Evolutionary conservation across 2,888 invertebrate species (phyloP).

Genomic region (Lysandra bellargus): DNA sequence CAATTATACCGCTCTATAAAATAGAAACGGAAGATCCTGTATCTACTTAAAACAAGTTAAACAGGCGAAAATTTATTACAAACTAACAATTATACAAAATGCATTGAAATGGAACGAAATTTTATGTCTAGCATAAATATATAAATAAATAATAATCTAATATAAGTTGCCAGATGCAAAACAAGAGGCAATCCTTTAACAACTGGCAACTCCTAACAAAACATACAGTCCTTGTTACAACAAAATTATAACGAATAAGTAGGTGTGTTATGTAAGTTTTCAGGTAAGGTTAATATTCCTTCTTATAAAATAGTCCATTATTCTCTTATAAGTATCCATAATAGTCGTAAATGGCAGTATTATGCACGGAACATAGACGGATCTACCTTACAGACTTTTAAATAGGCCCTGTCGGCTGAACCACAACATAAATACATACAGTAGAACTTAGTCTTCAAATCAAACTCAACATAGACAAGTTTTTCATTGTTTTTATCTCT

Average conservation of each 20-base stretch:
- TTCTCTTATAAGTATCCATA: constrained; percentile 45
- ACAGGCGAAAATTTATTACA: constrained; percentile 67
- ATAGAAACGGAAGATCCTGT: neutral
- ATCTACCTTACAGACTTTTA: constrained; percentile 50
- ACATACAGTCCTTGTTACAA: constrained; percentile 30
- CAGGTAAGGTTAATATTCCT: constrained; percentile 11
- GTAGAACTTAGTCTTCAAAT: neutral
- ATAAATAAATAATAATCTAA: constrained; percentile 56
- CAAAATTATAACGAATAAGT: constrained; percentile 28
- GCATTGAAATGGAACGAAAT: constrained; percentile 75
- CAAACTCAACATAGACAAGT: neutral
- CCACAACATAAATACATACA: neutral
- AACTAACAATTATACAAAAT: constrained; percentile 77
- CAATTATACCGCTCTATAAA: neutral
- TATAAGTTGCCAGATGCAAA: constrained; percentile 41
- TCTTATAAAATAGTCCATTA: constrained; percentile 28
- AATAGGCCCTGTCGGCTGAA: constrained; percentile 41
- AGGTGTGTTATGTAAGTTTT: constrained; percentile 21
- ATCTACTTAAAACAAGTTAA: constrained; percentile 62
- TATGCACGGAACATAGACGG: constrained; percentile 69
- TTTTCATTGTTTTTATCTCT: neutral
- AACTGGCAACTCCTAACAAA: constrained; percentile 30
- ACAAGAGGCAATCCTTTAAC: constrained; percentile 29
- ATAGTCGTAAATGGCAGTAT: constrained; percentile 61
- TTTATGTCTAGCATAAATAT: constrained; percentile 58